phyloP scores from a whole-genome alignment of 2,113 vertebrate species.

The Gadus chalcogrammus region DNA sequence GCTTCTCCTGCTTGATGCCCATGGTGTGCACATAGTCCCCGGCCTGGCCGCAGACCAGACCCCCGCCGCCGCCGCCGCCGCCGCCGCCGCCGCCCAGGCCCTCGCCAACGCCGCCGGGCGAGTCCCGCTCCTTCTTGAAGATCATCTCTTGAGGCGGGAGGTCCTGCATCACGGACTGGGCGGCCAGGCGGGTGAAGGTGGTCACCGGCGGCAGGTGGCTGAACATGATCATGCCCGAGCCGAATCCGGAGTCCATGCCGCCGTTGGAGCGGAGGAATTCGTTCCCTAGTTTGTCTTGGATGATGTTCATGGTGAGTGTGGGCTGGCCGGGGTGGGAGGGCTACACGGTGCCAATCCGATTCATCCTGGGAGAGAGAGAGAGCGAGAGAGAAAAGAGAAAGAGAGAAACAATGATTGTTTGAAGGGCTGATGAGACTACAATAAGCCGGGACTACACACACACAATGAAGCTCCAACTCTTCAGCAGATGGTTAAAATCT shows the following conservation, averaged over 20 bases:
- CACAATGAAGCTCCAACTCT: slow-evolving; percentile 60
- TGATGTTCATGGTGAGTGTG: slow-evolving; percentile 73
- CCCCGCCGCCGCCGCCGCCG: slow-evolving; percentile 56
- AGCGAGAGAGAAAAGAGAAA: not conserved
- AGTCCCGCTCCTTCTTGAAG: slow-evolving; percentile 91
- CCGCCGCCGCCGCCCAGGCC: slow-evolving; percentile 1
- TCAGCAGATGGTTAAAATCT: slow-evolving; percentile 49
- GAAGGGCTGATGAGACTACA: slow-evolving; percentile 24
- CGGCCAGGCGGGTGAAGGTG: slow-evolving; percentile 91
- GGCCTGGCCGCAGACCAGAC: slow-evolving; percentile 11
- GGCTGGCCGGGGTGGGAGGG: slow-evolving; percentile 38
- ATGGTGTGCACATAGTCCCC: slow-evolving; percentile 82
- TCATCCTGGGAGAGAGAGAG: slow-evolving; percentile 55
- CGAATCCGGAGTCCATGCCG: slow-evolving; percentile 87
- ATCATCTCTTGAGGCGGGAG: slow-evolving; percentile 83
- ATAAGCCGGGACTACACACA: slow-evolving; percentile 30
- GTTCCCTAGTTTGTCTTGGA: slow-evolving; percentile 87
- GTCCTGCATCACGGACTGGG: slow-evolving; percentile 81
- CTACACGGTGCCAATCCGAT: slow-evolving; percentile 56
- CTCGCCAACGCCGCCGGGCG: slow-evolving; percentile 74
- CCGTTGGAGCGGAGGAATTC: slow-evolving; percentile 83
- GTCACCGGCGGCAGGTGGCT: slow-evolving; percentile 94
- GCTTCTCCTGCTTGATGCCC: slow-evolving; percentile 93
- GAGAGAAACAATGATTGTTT: not conserved
- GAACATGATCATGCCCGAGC: slow-evolving; percentile 92